Evolutionary conservation across 2,113 vertebrate genomes (phyloP), one percentile per base, ranked within the genome.

Genomic region (Guaruba guarouba): DNA sequence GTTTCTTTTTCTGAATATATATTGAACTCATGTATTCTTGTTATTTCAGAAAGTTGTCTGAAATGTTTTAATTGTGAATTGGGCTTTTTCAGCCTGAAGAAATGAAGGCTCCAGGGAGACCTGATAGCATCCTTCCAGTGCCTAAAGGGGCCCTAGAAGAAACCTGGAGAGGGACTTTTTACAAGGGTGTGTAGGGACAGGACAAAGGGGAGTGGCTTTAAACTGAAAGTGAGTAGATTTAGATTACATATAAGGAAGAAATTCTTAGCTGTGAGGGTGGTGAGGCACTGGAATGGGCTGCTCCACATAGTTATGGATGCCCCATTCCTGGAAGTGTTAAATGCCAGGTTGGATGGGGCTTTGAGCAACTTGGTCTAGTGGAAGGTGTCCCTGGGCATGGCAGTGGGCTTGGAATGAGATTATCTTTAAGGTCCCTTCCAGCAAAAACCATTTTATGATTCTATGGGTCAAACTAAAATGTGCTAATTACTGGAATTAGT

Each of bases 271-370:
- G 10, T 17, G 23, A 43, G 6, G 4, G 10, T 64, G 29, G 5
- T 17, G 43, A 57, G 31, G 13, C 43, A 5, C 2, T 71, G 37
- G 11, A 49, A 37, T 5, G 57, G 12, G 10, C 37, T 43, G 20
- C 4, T 9, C 18, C 13, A 37, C 33, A 33, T 66, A 33, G 23
- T 3, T 66, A 7, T 51, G 28, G 8, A 14, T 39, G 14, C 6
- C 6, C 13, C 18, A 37, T 20, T 12, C 1, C 0, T 59, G 23
- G 27, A 37, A 37, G 13, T 14, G 5, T 44, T 52, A 33, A 37
- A 73, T 37, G 18, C 13, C 37, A 39, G 37, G 28, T 11, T 67
- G 51, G 16, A 80, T 10, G 37, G 39, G 11, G 4, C 11, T 79
- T 6, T 39, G 33, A 52, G 9, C 7, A 52, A 3, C 10, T 13